phyloP scores from a whole-genome alignment of 2,113 vertebrate genomes.

The Plestiodon gilberti region DNA sequence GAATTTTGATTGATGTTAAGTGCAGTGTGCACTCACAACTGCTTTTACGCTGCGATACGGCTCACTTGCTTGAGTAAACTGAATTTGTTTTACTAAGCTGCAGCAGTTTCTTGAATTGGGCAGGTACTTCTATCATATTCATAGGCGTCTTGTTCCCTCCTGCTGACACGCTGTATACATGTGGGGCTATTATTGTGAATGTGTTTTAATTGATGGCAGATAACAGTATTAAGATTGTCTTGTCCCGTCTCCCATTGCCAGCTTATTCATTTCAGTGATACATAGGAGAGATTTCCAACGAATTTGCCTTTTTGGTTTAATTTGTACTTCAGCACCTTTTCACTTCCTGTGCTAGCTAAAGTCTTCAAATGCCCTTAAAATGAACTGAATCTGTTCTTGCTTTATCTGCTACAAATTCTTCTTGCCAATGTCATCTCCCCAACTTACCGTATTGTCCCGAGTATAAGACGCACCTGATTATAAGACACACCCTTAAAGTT shows the following conservation, averaged over 20 bases:
- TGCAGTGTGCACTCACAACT: neutral
- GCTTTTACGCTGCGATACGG: neutral
- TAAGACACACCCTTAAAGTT: no score
- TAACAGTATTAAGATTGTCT: neutral
- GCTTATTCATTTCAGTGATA: neutral
- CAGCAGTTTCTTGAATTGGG: neutral
- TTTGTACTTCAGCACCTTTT: neutral
- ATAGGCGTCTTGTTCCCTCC: neutral
- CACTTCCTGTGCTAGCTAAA: neutral
- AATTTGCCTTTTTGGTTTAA: neutral
- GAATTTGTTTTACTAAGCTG: no score
- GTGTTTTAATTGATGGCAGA: neutral
- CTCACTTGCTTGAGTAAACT: neutral
- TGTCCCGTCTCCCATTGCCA: neutral
- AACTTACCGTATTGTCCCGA: conserved; percentile 33
- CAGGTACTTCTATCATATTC: neutral
- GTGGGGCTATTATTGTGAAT: neutral
- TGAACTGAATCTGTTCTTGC: neutral
- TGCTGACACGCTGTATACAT: neutral
- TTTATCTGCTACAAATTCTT: neutral
- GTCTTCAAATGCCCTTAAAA: neutral
- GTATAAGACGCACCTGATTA: no score
- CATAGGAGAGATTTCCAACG: neutral
- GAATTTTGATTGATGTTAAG: no score
- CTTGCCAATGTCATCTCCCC: conserved; percentile 21